Evolutionary conservation across 2,888 invertebrate genomes (phyloP).

Genomic region (Lepidonotus clava): DNA sequence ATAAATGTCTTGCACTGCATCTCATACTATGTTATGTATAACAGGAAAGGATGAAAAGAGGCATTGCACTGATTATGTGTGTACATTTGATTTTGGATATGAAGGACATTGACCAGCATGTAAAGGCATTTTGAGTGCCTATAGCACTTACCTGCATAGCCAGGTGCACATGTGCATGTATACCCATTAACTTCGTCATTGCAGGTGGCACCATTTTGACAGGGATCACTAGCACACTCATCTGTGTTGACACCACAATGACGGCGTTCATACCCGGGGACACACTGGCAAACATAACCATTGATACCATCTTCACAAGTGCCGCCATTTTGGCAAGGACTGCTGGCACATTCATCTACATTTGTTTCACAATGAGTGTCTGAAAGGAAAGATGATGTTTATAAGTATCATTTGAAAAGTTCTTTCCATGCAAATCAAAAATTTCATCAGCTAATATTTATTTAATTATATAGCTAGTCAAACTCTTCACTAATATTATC

Average conservation of each 20-base stretch:
- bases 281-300: constrained; percentile 12
- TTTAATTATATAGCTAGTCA: too few relatives aligned
- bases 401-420: too few relatives aligned
- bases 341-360: constrained; percentile 39
- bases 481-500: too few relatives aligned
- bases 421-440: too few relatives aligned
- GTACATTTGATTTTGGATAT: too few relatives aligned
- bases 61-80: too few relatives aligned
- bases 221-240: constrained; percentile 35
- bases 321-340: constrained; percentile 32
- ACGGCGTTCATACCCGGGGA: constrained; percentile 18
- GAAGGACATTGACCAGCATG: too few relatives aligned
- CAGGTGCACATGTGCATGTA: constrained; percentile 58
- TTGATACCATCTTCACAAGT: constrained; percentile 12
- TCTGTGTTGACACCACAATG: constrained; percentile 21
- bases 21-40: too few relatives aligned
- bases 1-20: too few relatives aligned
- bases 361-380: not conserved
- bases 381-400: too few relatives aligned
- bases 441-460: too few relatives aligned
- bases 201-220: constrained; percentile 92
- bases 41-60: too few relatives aligned
- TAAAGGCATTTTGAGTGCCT: constrained; percentile 92
- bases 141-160: constrained; percentile 85
- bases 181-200: constrained; percentile 77